These are phyloP conservation scores for Lepidonotus clava DNA, from an alignment of 2,888 invertebrate species.

Conservation along the genomic window DNA sequence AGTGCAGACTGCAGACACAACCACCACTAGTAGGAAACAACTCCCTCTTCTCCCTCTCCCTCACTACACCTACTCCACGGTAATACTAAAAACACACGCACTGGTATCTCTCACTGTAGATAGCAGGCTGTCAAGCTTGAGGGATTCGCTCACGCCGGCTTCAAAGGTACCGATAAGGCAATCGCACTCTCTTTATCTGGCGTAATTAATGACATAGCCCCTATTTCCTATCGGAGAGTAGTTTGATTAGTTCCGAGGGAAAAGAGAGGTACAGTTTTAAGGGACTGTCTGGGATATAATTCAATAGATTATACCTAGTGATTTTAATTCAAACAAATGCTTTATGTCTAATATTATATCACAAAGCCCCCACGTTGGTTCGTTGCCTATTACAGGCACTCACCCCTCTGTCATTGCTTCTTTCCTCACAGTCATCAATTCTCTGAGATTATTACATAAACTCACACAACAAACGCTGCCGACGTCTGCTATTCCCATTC, in stretches of 20 bases:
- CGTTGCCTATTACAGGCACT: neutral
- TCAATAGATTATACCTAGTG: too few relatives aligned
- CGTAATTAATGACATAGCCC: neutral
- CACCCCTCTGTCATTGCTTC: too few relatives aligned
- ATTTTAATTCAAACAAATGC: too few relatives aligned
- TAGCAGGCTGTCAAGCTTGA: neutral
- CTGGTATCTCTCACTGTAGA: conserved; percentile 24
- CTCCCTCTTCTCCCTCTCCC: neutral
- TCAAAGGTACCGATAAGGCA: neutral
- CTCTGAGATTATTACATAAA: conserved; percentile 5
- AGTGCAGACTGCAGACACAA: neutral
- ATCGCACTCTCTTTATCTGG: neutral
- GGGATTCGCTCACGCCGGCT: neutral
- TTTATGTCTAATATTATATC: conserved; percentile 6
- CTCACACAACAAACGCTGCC: neutral
- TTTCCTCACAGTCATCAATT: too few relatives aligned
- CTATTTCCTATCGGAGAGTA: neutral
- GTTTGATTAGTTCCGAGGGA: too few relatives aligned
- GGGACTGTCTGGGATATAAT: too few relatives aligned
- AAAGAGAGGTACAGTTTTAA: too few relatives aligned
- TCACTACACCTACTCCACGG: too few relatives aligned
- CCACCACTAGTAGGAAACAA: too few relatives aligned
- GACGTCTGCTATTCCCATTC: neutral
- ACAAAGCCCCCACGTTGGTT: neutral
- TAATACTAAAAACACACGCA: too few relatives aligned